Conservation (phyloP, 1,140 invertebrate genomes). For the Portunus trituberculatus region DNA sequence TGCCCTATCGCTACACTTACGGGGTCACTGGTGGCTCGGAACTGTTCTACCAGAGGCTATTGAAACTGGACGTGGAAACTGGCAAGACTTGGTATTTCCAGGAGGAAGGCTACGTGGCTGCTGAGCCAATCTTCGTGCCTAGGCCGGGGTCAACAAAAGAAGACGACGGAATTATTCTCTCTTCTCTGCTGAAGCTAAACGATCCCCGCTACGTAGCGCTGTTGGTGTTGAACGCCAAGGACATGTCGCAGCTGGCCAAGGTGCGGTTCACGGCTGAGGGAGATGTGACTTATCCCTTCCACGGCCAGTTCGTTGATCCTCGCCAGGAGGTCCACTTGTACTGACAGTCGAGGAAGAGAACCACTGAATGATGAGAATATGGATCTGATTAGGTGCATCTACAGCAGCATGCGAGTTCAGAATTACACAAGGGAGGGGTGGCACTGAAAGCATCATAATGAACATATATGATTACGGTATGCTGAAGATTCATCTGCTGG, state of each 20-base stretch:
- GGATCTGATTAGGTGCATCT: neutral
- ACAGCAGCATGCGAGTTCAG: no score
- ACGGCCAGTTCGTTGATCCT: constrained; percentile 77
- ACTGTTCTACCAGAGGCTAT: constrained; percentile 69
- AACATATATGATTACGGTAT: no score
- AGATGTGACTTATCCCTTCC: constrained; percentile 79
- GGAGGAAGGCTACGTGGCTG: constrained; percentile 77
- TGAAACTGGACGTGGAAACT: constrained; percentile 78
- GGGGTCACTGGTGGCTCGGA: constrained; percentile 27
- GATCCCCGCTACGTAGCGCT: constrained; percentile 78
- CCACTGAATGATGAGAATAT: neutral
- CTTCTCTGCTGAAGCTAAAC: constrained; percentile 77
- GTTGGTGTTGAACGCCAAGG: constrained; percentile 79
- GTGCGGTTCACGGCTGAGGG: constrained; percentile 78
- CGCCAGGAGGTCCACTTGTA: constrained; percentile 32
- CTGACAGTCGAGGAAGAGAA: neutral
- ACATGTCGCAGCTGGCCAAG: constrained; percentile 78
- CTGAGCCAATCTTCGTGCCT: constrained; percentile 80
- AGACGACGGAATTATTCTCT: constrained; percentile 80
- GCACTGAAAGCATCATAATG: no score
- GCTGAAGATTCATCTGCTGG: no score
- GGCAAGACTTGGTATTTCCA: constrained; percentile 72
- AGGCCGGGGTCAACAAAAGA: constrained; percentile 78
- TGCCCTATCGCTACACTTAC: constrained; percentile 69
- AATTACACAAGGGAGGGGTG: no score